phyloP scores from a whole-genome alignment of 1,140 invertebrate species.

The Orchestia grillus region DNA sequence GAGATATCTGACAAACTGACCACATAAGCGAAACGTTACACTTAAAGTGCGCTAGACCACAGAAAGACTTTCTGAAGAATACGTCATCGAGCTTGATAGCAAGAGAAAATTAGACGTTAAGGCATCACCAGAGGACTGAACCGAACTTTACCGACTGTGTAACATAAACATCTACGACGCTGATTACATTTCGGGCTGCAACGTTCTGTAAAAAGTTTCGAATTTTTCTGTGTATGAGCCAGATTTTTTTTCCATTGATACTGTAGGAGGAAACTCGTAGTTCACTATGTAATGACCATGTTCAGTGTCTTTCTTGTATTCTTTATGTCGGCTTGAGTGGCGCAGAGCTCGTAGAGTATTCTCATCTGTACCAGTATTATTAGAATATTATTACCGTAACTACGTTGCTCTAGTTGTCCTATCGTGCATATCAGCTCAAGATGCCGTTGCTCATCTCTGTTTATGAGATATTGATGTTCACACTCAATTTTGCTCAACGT shows the following conservation, averaged over 20 bases:
- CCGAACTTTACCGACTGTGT: not conserved
- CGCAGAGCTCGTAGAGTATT: not conserved
- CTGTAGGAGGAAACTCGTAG: not conserved
- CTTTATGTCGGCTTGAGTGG: not conserved
- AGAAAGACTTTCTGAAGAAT: not conserved
- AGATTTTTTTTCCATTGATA: not conserved
- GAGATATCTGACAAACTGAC: not conserved
- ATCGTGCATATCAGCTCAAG: slow-evolving; percentile 49
- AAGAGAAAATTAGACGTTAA: not conserved
- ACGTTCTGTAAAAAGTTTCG: not conserved
- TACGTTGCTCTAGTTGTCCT: slow-evolving; percentile 37
- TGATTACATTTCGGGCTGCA: not conserved
- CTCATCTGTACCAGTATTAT: slow-evolving; percentile 32
- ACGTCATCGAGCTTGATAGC: not conserved
- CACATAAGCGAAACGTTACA: not conserved
- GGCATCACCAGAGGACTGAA: not conserved
- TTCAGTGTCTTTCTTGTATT: slow-evolving; percentile 36
- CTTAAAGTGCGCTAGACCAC: not conserved
- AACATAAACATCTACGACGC: not conserved
- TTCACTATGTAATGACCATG: slow-evolving; percentile 16
- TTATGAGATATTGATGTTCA: slow-evolving; percentile 40
- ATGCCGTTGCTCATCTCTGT: slow-evolving; percentile 50
- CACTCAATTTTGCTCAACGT: slow-evolving; percentile 43
- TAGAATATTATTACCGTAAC: not conserved
- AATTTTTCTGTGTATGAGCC: not conserved